Evolutionary conservation across 2,113 vertebrate species (phyloP).

Genomic region (Ascaphus truei): DNA sequence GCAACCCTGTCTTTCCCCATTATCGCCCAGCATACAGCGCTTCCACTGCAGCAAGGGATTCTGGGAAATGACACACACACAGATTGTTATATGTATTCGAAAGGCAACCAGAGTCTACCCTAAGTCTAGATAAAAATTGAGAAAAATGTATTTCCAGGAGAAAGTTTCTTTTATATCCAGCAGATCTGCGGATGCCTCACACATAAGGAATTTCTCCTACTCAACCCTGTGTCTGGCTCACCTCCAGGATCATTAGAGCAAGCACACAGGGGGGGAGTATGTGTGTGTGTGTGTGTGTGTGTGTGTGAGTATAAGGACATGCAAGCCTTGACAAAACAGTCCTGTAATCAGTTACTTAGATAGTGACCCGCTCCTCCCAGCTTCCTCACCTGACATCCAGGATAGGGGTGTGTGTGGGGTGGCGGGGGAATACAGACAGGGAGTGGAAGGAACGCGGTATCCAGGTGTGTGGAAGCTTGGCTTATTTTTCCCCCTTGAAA

Average conservation of each 20-base stretch:
- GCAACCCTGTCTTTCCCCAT: no score
- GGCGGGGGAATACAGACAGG: not conserved
- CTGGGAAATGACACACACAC: no score
- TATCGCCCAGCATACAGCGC: no score
- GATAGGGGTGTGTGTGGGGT: no score
- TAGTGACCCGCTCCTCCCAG: not conserved
- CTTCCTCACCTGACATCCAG: not conserved
- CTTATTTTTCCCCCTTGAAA: not conserved
- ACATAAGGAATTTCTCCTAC: not conserved
- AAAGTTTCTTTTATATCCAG: not conserved
- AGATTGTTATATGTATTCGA: no score
- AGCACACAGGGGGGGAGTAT: not conserved
- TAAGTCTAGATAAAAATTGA: no score
- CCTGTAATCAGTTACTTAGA: not conserved
- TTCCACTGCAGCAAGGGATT: no score
- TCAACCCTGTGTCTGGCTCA: not conserved
- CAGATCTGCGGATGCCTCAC: not conserved
- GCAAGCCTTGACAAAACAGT: slow-evolving; percentile 13
- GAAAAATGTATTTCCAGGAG: no score
- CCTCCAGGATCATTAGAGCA: not conserved
- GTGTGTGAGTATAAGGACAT: not conserved
- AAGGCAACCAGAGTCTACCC: no score
- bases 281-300: no score
- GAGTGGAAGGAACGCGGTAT: not conserved
- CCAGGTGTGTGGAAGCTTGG: slow-evolving; percentile 17